These are phyloP conservation scores for Spodoptera picta DNA, from an alignment of 2,888 invertebrate genomes.

Conservation along the genomic window DNA sequence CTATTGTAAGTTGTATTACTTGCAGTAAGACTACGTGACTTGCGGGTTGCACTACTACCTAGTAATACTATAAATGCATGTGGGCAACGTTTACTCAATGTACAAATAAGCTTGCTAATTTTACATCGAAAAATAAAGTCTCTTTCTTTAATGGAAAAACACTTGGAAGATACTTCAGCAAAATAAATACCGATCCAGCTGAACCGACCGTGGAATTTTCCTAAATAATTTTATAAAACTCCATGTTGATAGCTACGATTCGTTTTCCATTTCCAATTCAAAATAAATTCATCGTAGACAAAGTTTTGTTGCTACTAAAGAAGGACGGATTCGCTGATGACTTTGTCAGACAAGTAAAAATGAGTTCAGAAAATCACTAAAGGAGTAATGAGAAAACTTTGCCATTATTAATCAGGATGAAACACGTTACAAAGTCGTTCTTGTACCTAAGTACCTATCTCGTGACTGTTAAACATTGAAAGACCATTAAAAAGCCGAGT, in stretches of 20 bases:
- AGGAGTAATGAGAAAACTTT: slow-evolving; percentile 53
- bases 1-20: slow-evolving; percentile 40
- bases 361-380: slow-evolving; percentile 48
- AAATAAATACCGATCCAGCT: slow-evolving; percentile 11
- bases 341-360: slow-evolving; percentile 50
- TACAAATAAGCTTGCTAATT: slow-evolving; percentile 5
- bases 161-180: neutral
- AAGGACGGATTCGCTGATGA: slow-evolving; percentile 29
- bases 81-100: slow-evolving; percentile 22
- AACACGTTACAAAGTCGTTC: slow-evolving; percentile 39
- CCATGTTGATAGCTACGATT: slow-evolving; percentile 10
- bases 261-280: slow-evolving; percentile 19
- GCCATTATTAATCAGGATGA: slow-evolving; percentile 39
- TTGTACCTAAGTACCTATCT: slow-evolving; percentile 30
- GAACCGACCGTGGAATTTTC: slow-evolving; percentile 20
- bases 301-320: slow-evolving; percentile 25
- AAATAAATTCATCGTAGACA: slow-evolving; percentile 22
- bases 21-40: slow-evolving; percentile 45
- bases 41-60: slow-evolving; percentile 8
- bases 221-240: slow-evolving; percentile 13
- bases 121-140: slow-evolving; percentile 3
- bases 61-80: slow-evolving; percentile 16
- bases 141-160: slow-evolving; percentile 11
- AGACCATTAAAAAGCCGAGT: slow-evolving; percentile 56
- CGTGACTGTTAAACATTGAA: slow-evolving; percentile 56